phyloP scores from a whole-genome alignment of 2,888 invertebrate species.

The Myathropa florea region DNA sequence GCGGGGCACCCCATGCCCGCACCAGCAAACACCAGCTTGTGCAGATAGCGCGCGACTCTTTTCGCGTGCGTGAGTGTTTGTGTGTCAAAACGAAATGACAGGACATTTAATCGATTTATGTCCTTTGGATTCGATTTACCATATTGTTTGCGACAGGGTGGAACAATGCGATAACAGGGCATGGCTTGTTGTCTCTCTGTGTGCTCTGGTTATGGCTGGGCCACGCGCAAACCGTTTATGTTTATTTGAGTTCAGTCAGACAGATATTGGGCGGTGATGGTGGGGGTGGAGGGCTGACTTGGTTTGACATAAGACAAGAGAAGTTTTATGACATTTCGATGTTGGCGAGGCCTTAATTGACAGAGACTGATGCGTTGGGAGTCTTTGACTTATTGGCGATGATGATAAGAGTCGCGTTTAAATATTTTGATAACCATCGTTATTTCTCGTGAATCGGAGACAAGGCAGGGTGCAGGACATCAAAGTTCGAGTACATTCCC shows the following conservation, averaged over 20 bases:
- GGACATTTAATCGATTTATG: conserved; percentile 78
- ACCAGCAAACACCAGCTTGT: not conserved
- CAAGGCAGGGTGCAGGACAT: no score
- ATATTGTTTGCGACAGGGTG: conserved; percentile 70
- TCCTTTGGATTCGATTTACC: conserved; percentile 72
- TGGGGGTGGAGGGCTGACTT: conserved; percentile 15
- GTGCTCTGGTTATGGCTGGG: conserved; percentile 20
- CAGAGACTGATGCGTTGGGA: not conserved
- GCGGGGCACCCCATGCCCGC: not conserved
- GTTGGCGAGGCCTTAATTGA: conserved; percentile 11
- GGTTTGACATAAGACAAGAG: conserved; percentile 7
- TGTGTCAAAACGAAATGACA: conserved; percentile 78
- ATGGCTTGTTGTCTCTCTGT: conserved; percentile 1
- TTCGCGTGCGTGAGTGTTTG: conserved; percentile 57
- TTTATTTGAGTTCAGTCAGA: conserved; percentile 47
- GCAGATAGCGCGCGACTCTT: conserved; percentile 19
- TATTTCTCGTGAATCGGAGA: not conserved
- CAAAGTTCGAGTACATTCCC: no score
- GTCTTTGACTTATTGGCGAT: not conserved
- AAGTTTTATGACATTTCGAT: conserved; percentile 57
- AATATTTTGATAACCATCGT: not conserved
- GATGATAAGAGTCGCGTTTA: not conserved
- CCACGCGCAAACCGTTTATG: conserved; percentile 57
- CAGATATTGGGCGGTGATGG: not conserved
- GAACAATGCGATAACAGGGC: conserved; percentile 63